These are phyloP conservation scores for Theristicus caerulescens DNA, from an alignment of 2,113 vertebrate species.

Conservation along the genomic window DNA sequence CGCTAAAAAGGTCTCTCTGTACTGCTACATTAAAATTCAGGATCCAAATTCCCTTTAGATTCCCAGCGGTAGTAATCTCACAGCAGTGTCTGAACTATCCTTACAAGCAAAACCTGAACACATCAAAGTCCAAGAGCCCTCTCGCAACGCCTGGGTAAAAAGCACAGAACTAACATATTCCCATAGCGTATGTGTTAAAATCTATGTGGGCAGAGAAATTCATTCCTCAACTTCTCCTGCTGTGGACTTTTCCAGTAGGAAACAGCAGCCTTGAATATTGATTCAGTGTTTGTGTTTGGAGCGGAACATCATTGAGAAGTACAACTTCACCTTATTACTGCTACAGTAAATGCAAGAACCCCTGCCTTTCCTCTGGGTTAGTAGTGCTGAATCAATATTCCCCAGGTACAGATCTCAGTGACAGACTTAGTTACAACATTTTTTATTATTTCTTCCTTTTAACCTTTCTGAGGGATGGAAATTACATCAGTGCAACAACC, in stretches of 20 bases:
- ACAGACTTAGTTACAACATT: background rate
- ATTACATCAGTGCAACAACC: background rate
- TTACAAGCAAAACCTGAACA: background rate
- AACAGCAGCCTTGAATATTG: background rate
- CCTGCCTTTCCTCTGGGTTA: background rate
- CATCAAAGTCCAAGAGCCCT: background rate
- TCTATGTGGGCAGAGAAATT: background rate
- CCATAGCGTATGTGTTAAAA: background rate
- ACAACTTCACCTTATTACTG: background rate
- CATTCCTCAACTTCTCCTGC: background rate
- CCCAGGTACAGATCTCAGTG: background rate
- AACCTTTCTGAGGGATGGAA: background rate
- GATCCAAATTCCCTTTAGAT: background rate
- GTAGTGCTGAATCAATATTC: background rate
- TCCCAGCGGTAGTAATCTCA: background rate
- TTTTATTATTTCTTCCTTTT: background rate
- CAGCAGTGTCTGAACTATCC: background rate
- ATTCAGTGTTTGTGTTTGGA: background rate
- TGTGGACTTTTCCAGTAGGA: background rate
- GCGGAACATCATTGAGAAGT: background rate
- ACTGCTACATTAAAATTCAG: background rate
- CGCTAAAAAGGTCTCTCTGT: accelerated
- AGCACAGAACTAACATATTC: background rate
- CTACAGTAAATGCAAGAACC: background rate
- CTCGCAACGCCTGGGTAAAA: background rate